phyloP scores from a whole-genome alignment of 53 echinoderm and acorn worm genomes.

The Stichopus horrens region DNA sequence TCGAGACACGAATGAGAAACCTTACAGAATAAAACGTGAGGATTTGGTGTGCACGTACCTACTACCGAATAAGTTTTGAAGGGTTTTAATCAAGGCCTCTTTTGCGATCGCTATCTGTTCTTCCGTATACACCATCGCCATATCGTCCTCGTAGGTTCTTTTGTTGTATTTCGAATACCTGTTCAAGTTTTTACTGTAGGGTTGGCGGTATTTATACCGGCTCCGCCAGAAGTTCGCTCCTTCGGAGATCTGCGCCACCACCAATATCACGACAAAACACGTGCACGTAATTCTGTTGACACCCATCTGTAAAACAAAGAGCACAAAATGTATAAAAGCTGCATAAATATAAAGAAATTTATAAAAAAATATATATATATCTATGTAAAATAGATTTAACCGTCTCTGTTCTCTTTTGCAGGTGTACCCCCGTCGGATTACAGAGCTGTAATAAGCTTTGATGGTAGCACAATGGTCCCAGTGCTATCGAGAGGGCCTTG shows the following conservation, averaged over 20 bases:
- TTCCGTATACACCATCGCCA: neutral
- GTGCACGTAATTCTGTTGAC: conserved; percentile 11
- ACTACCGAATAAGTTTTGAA: conserved; percentile 19
- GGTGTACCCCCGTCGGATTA: too few relatives aligned
- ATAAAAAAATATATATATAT: too few relatives aligned
- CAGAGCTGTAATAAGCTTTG: too few relatives aligned
- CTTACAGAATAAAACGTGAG: too few relatives aligned
- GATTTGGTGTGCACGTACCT: conserved; percentile 3
- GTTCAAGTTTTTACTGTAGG: neutral
- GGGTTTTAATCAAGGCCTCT: conserved; percentile 39
- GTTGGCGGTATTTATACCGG: neutral
- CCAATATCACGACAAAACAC: conserved; percentile 1
- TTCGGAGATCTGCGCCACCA: conserved; percentile 24
- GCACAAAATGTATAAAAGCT: too few relatives aligned
- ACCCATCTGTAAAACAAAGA: conserved; percentile 21
- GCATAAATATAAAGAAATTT: too few relatives aligned
- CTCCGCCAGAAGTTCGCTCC: conserved; percentile 24
- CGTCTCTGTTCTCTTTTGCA: too few relatives aligned
- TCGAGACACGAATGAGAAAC: too few relatives aligned
- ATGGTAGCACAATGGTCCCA: too few relatives aligned
- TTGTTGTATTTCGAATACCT: neutral
- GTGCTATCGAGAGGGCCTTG: too few relatives aligned
- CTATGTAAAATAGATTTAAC: too few relatives aligned
- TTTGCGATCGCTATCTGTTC: conserved; percentile 29
- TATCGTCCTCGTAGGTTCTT: conserved; percentile 18